Base-by-base conservation (phyloP, 2,797 vertebrate genomes). In the Sus cebifrons region DNA sequence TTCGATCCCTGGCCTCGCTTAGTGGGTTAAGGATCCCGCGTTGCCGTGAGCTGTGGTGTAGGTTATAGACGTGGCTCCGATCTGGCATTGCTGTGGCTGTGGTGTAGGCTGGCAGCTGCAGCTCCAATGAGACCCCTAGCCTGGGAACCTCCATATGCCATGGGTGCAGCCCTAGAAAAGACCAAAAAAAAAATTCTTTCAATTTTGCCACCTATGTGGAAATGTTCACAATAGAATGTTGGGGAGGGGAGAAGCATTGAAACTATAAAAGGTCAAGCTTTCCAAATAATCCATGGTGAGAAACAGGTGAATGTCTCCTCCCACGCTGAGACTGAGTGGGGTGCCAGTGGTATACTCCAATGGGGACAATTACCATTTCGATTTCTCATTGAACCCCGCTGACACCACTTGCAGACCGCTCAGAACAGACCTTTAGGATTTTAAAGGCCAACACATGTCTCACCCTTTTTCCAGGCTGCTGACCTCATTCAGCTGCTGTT, bases 391-490 rank as follows among this genome's bases (percentile, higher is more conserved):
- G 32, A 81, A 16, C 62, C 54, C 81, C 18, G 4, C 0, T 16
- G 67, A 82, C 54, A 62, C 15, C 52, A 54, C 6, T 44, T 25
- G 23, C n/a, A 54, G 5, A 7, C 23, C 2, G 49, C 58, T 89
- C 74, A 52, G 64, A 70, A 88, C 36, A 65, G 29, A 56, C 13
- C 62, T n/a, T 44, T 1, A 16, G 44, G 84, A 18, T 18, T 64
- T 75, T 36, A n/a, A 86, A 64, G 12, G 23, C 70, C 17, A 17
- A 40, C 17, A 29, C 2, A 0, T 1, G 6, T 49, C 82, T 65
- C 78, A 14, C 29, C 32, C 62, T n/a, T 89, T 91, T 52, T 92
- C 68, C 87, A 97, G 96, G 95, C 73, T 11, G 52, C 83, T 5
- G 27, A 16, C 60, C 87, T 96, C 54, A 18, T 82, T 54, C 64